Evolutionary conservation across 2,888 invertebrate genomes (phyloP).

Genomic region (Neelides folsomi): DNA sequence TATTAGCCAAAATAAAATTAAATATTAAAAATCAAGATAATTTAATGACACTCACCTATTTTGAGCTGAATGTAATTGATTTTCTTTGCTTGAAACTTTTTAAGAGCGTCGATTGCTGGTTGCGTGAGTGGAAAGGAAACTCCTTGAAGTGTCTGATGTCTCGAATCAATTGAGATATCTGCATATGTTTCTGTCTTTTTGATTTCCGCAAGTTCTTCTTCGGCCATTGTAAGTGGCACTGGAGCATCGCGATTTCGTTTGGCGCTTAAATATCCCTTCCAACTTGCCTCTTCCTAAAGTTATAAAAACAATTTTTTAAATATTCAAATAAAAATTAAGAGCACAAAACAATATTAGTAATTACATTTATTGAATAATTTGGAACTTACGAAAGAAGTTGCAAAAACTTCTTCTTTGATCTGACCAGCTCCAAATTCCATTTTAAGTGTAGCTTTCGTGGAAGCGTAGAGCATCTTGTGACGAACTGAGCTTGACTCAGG

Average conservation of each 20-base stretch:
- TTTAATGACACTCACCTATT: slow-evolving; percentile 48
- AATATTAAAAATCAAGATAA: not conserved
- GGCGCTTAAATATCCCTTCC: slow-evolving; percentile 69
- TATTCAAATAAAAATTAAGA: slow-evolving; percentile 1
- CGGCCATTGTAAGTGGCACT: slow-evolving; percentile 75
- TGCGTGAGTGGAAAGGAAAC: slow-evolving; percentile 77
- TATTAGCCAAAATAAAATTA: not conserved
- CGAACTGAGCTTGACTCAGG: slow-evolving; percentile 82
- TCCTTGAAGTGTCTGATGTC: slow-evolving; percentile 80
- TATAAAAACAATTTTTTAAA: not conserved
- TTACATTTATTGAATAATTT: not conserved
- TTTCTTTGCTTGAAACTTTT: slow-evolving; percentile 55
- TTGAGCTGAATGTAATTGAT: slow-evolving; percentile 81
- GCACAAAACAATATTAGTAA: not conserved
- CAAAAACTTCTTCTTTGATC: slow-evolving; percentile 89
- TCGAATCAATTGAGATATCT: slow-evolving; percentile 64
- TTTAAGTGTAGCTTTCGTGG: slow-evolving; percentile 92
- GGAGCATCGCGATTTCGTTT: slow-evolving; percentile 64
- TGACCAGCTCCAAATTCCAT: slow-evolving; percentile 88
- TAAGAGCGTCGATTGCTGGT: slow-evolving; percentile 60
- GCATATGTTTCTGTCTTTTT: slow-evolving; percentile 56
- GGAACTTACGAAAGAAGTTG: slow-evolving; percentile 53
- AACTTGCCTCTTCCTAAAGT: slow-evolving; percentile 59
- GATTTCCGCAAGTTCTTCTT: slow-evolving; percentile 69
- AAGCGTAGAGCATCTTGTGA: slow-evolving; percentile 95